These are phyloP conservation scores for Atrina japonica DNA, from an alignment of 2,888 invertebrate species.

Conservation along the genomic window DNA sequence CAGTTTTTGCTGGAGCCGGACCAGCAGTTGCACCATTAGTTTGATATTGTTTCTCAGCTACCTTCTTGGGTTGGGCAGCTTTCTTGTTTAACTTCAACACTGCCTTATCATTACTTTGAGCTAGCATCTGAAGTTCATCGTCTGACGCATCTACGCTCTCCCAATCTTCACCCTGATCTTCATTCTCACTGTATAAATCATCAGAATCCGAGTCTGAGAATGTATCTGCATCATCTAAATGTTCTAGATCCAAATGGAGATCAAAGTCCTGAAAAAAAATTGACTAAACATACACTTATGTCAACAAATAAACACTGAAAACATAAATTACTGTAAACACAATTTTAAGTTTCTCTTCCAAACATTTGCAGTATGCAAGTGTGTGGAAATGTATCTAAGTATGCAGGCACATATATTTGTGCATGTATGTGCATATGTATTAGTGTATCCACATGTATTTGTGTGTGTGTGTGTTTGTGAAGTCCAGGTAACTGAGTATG, in stretches of 20 bases:
- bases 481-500: no score
- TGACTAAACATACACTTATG: no score
- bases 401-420: no score
- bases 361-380: no score
- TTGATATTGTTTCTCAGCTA: neutral
- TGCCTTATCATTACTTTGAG: constrained; percentile 1
- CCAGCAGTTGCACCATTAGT: constrained; percentile 24
- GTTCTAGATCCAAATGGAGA: constrained; percentile 42
- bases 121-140: constrained; percentile 49
- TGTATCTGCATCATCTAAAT: constrained; percentile 14
- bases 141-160: constrained; percentile 39
- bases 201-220: constrained; percentile 29
- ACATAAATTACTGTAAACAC: no score
- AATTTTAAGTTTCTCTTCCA: no score
- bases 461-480: no score
- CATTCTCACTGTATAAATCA: constrained; percentile 19
- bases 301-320: no score
- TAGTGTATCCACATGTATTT: no score
- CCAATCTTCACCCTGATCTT: constrained; percentile 23
- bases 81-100: neutral
- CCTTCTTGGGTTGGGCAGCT: neutral
- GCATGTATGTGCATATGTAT: no score
- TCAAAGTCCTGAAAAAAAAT: constrained; percentile 34
- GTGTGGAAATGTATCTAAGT: no score
- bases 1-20: neutral